Base-by-base conservation (phyloP, 2,113 vertebrate species). In the Solea senegalensis region DNA sequence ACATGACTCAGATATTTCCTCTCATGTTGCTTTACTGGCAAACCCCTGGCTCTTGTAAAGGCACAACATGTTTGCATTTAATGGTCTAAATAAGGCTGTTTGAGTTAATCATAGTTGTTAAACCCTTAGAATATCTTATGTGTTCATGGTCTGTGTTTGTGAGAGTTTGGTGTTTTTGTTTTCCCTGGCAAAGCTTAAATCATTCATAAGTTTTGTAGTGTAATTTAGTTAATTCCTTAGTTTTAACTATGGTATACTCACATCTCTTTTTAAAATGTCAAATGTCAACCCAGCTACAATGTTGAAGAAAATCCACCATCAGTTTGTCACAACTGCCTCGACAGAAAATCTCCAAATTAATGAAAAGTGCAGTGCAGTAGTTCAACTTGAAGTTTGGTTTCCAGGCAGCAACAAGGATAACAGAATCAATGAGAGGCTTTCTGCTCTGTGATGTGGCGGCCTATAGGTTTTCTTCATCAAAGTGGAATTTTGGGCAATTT, bases 351-450 rank as follows among this genome's bases (percentile, higher is more conserved):
- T 58, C 28, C 58, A 57, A 61, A 85, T 85, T 46, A 72, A 69
- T 58, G 9, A 62, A 66, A 54, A 48, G 44, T 46, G 27, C 58
- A 43, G 43, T 4, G 16, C 43, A 56, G 65, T 53, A 69, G 55
- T 72, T 69, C 77, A 87, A 81, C 86, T 89, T 84, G 73, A 84
- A 82, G 79, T 60, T 65, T 43, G 49, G 90, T 91, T 84, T 62
- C 91, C 80, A 69, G 80, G 88, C 84, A 90, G 61, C 78, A 65
- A 48, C 48, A n/a, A 27, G 13, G 81, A 88, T 66, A 88, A 90
- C 82, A 87, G 44, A 78, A 21, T 70, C 71, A 77, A 80, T 84
- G 65, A 77, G 61, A 80, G 79, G 68, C 71, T 43, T 50, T 54
- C 55, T 74, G 50, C 66, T 73, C 64, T 39, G 50, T 68, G 75